Evolutionary conservation across 2,113 vertebrate genomes (phyloP).

Genomic region (Leucosticte australis): DNA sequence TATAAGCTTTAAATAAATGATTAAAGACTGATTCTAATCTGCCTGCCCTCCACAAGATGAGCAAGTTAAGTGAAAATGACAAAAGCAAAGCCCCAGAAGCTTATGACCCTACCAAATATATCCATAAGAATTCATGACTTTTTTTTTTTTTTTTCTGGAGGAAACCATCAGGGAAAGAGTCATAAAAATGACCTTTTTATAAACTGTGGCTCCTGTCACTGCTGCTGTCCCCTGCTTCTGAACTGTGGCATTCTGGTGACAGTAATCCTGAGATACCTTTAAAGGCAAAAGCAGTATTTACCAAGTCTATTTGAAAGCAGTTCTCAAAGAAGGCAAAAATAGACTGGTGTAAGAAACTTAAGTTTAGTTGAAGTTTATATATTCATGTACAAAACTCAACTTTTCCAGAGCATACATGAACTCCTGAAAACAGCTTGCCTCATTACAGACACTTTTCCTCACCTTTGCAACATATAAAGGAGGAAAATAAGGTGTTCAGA

Average conservation of each 20-base stretch:
- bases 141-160: not conserved
- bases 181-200: not conserved
- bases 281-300: not conserved
- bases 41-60: not conserved
- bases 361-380: not conserved
- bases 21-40: not conserved
- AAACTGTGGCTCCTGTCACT: not conserved
- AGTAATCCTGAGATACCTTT: not conserved
- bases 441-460: not conserved
- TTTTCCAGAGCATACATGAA: accelerated
- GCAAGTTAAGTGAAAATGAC: accelerated
- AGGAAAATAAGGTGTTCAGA: not conserved
- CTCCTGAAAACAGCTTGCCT: not conserved
- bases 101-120: not conserved
- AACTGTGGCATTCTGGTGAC: not conserved
- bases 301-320: not conserved
- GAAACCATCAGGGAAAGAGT: not conserved
- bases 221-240: not conserved
- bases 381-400: not conserved
- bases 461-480: not conserved
- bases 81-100: not conserved
- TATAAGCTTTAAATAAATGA: not conserved
- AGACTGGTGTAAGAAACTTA: not conserved
- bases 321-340: not conserved
- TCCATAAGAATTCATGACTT: not conserved